phyloP scores from a whole-genome alignment of 1,140 invertebrate species.

The Atta texana region DNA sequence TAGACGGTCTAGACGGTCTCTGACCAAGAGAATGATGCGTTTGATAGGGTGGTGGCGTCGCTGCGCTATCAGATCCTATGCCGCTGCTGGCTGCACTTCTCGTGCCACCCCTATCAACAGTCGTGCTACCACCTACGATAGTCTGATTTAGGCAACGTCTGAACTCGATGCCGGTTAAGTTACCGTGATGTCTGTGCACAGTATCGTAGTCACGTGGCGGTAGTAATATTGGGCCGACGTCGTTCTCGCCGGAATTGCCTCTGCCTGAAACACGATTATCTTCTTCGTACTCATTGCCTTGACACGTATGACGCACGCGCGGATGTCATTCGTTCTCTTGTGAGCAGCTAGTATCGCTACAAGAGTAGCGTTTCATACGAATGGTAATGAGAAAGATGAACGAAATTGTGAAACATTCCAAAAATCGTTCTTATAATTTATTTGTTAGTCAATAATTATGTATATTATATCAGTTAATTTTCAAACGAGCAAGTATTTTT shows the following conservation, averaged over 20 bases:
- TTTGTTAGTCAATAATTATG: no score
- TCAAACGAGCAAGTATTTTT: no score
- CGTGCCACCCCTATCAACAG: slow-evolving; percentile 83
- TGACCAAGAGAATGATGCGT: slow-evolving; percentile 81
- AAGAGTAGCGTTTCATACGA: background rate
- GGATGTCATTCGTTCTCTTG: background rate
- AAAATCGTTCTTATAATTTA: background rate
- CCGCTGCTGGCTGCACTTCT: slow-evolving; percentile 88
- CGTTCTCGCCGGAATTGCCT: slow-evolving; percentile 83
- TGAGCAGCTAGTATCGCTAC: background rate
- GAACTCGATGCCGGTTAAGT: slow-evolving; percentile 92
- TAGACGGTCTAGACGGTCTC: slow-evolving; percentile 83
- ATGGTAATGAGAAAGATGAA: background rate
- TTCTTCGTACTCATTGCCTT: slow-evolving; percentile 26
- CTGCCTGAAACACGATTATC: slow-evolving; percentile 73
- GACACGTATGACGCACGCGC: slow-evolving; percentile 37
- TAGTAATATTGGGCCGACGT: slow-evolving; percentile 92
- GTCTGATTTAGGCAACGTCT: slow-evolving; percentile 91
- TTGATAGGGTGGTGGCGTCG: slow-evolving; percentile 89
- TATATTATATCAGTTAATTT: no score
- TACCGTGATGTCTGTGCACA: slow-evolving; percentile 93
- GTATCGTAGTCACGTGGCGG: slow-evolving; percentile 98
- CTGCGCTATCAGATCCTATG: slow-evolving; percentile 95
- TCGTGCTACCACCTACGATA: slow-evolving; percentile 88
- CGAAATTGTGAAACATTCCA: background rate